phyloP scores from a whole-genome alignment of 2,888 invertebrate genomes.

The Empis livida region DNA sequence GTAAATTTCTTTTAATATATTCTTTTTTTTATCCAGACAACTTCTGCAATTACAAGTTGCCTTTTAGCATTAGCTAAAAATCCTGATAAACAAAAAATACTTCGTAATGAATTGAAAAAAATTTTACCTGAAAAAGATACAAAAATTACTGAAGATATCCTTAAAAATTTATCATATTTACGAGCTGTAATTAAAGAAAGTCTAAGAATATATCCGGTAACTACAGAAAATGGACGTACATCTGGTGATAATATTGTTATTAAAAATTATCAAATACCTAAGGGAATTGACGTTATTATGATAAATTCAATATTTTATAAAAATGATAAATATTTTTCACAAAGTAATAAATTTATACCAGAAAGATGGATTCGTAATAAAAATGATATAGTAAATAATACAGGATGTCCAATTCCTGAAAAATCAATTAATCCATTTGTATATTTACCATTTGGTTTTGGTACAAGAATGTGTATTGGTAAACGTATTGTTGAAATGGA shows the following conservation, averaged over 20 bases:
- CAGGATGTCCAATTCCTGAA: conserved; percentile 14
- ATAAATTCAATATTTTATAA: conserved; percentile 53
- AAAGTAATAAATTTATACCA: conserved; percentile 50
- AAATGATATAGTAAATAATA: background rate
- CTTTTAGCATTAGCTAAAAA: conserved; percentile 48
- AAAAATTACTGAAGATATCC: conserved; percentile 32
- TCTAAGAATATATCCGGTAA: conserved; percentile 48
- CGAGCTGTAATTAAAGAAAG: conserved; percentile 64
- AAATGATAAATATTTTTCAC: conserved; percentile 48
- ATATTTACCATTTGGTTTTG: conserved; percentile 26
- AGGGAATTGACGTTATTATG: conserved; percentile 55
- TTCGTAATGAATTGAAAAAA: conserved; percentile 41
- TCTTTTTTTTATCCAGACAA: conserved; percentile 8
- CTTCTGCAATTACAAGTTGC: conserved; percentile 38
- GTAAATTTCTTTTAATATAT: background rate
- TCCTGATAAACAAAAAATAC: conserved; percentile 44
- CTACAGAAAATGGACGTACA: conserved; percentile 42
- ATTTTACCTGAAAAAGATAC: conserved; percentile 33
- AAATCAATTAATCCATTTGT: conserved; percentile 20
- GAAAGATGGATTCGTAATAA: conserved; percentile 51
- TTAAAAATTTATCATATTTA: conserved; percentile 45
- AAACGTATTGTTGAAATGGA: conserved; percentile 61
- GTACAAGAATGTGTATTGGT: conserved; percentile 49
- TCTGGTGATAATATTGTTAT: conserved; percentile 45
- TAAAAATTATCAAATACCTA: conserved; percentile 48